Conservation (phyloP, 2,797 vertebrate genomes). For the Acomys russatus region DNA sequence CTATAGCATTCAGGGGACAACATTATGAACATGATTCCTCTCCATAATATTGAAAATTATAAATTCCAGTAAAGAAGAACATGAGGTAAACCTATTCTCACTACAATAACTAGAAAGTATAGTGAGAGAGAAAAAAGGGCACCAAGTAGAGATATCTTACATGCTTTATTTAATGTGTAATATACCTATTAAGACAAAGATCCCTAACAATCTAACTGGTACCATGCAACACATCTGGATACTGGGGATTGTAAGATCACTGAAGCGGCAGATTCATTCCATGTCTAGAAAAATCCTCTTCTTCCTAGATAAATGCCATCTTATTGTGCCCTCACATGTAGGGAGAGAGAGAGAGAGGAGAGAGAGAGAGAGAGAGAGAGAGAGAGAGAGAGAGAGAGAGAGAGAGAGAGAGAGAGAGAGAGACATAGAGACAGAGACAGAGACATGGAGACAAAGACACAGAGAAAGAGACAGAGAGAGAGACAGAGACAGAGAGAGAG, state of each 20-base stretch:
- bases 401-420: no score
- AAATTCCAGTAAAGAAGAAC: not conserved
- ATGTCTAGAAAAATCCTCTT: not conserved
- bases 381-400: no score
- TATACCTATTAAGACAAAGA: not conserved
- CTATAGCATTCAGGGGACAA: not conserved
- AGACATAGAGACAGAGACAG: no score
- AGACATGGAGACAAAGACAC: no score
- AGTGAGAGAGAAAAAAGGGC: not conserved
- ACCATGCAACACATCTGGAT: not conserved
- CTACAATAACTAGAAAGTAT: not conserved
- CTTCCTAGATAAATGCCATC: not conserved
- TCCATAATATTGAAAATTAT: not conserved
- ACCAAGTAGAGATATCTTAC: not conserved
- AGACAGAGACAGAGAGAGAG: no score
- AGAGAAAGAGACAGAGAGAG: no score
- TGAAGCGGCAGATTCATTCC: not conserved
- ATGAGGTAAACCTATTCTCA: not conserved
- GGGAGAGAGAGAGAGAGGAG: no score
- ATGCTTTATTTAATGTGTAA: conserved; percentile 31
- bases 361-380: no score
- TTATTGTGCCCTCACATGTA: not conserved
- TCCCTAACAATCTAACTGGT: not conserved
- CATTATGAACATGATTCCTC: not conserved
- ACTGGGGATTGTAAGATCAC: not conserved